Base-by-base conservation (phyloP, 2,797 vertebrate genomes). In the Pipistrellus pipistrellus region DNA sequence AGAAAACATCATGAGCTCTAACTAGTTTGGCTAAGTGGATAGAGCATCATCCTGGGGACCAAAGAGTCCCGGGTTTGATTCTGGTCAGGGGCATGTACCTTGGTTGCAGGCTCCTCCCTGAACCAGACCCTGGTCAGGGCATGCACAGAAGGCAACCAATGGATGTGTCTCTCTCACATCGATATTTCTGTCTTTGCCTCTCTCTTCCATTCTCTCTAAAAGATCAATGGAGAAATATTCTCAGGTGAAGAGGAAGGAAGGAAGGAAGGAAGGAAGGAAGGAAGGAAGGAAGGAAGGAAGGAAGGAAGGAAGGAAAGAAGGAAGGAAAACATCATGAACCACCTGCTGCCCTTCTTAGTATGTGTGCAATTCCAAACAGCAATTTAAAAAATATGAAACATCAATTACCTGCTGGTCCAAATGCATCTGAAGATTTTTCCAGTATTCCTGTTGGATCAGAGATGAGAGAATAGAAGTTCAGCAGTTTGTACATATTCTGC, bases 401-500 rank as follows among this genome's bases (percentile, higher is more conserved):
- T 25, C 32, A 35, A 51, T 97, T 98, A 99, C 98, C 98, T 98
- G 98, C 91, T n/a, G 98, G 98, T 4, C 97, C 98, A 14, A 98
- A 98, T 20, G 98, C 99, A 97, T 99, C 99, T 55, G 99, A 99
- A 97, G 98, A 99, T 95, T 99, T 99, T 96, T 99, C 99, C 97
- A 99, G 97, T 98, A 99, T 99, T 85, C 99, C 99, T 0, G 99
- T 99, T 89, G 99, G 99, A 97, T 99, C 99, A 1, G 99, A 99
- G 98, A 99, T 99, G 96, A 99, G 99, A 0, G 99, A 99, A 97
- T 99, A 99, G 98, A 99, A 99, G 98, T 99, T 99, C 84, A 99
- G 98, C 23, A 99, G 98, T 96, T 99, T 99, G 98, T 99, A 99
- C 99, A 99, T 99, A 94, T 99, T 99, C 98, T 99, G 99, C 99